phyloP scores from a whole-genome alignment of 2,113 vertebrate species.

The Petaurus breviceps region DNA sequence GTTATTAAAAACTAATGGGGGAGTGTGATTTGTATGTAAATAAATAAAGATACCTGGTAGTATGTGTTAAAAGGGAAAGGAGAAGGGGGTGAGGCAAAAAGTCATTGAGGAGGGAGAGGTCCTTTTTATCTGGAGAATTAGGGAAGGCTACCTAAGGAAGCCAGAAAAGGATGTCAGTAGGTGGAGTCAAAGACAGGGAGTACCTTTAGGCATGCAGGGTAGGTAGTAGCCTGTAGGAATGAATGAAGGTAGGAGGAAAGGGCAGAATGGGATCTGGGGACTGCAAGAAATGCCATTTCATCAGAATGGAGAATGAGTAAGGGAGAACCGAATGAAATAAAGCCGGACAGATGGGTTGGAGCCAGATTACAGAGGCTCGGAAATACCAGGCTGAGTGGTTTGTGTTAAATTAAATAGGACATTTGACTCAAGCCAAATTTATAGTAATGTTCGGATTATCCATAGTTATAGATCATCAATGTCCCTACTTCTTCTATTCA shows the following conservation, averaged over 20 bases:
- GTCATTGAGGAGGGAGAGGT: neutral
- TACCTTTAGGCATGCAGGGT: neutral
- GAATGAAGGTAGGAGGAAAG: neutral
- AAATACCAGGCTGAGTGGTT: neutral
- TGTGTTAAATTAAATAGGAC: neutral
- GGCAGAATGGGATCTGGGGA: neutral
- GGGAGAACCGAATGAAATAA: neutral
- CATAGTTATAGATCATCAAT: neutral
- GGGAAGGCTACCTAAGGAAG: neutral
- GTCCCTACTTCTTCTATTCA: neutral
- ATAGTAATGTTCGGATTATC: neutral
- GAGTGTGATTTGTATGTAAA: neutral
- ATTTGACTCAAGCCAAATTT: constrained; percentile 6
- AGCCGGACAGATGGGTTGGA: neutral
- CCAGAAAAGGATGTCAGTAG: neutral
- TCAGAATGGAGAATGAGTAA: neutral
- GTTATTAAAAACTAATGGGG: neutral
- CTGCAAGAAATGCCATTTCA: neutral
- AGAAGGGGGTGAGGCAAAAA: neutral
- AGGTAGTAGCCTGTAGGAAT: neutral
- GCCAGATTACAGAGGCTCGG: neutral
- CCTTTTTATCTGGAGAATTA: neutral
- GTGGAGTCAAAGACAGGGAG: neutral
- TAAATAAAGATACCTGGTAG: neutral
- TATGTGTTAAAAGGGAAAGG: neutral